phyloP scores from a whole-genome alignment of 2,797 vertebrate genomes.

The Darevskia mixta region DNA sequence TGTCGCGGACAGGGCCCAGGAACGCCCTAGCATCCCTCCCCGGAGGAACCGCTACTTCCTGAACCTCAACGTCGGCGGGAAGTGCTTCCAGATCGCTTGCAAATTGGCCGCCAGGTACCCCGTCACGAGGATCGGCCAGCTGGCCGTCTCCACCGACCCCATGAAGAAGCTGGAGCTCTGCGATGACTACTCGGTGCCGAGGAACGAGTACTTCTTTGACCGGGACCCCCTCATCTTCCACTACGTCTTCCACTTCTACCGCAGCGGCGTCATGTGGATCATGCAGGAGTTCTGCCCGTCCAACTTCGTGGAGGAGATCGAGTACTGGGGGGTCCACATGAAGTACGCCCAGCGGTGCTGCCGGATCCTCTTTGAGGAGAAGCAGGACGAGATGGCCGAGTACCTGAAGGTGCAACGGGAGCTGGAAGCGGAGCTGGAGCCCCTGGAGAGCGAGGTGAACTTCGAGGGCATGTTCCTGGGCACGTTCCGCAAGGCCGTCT shows the following conservation, averaged over 20 bases:
- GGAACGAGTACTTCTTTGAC: slow-evolving; percentile 92
- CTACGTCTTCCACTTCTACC: slow-evolving; percentile 91
- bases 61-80: slow-evolving; percentile 89
- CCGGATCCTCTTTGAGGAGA: slow-evolving; percentile 90
- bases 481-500: slow-evolving; percentile 79
- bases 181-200: slow-evolving; percentile 89
- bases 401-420: slow-evolving; percentile 89
- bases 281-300: slow-evolving; percentile 90
- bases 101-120: slow-evolving; percentile 82
- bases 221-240: slow-evolving; percentile 89
- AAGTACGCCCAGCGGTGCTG: slow-evolving; percentile 88
- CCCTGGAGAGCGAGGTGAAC: slow-evolving; percentile 75
- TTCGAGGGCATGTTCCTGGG: slow-evolving; percentile 87
- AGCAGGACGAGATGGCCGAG: slow-evolving; percentile 88
- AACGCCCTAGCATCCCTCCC: neutral
- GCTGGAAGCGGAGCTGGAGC: slow-evolving; percentile 88
- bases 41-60: slow-evolving; percentile 74
- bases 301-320: slow-evolving; percentile 89
- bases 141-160: slow-evolving; percentile 84
- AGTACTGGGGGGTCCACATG: slow-evolving; percentile 90
- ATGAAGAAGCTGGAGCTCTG: slow-evolving; percentile 86
- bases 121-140: slow-evolving; percentile 84
- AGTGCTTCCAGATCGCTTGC: slow-evolving; percentile 84
- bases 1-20: slow-evolving; percentile 53
- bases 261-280: slow-evolving; percentile 88